A percentile compares a stretch with the other conserved stretches of the same genome.
Conservation (phyloP, 2,113 vertebrate genomes). For the Eupsittula cactorum region DNA sequence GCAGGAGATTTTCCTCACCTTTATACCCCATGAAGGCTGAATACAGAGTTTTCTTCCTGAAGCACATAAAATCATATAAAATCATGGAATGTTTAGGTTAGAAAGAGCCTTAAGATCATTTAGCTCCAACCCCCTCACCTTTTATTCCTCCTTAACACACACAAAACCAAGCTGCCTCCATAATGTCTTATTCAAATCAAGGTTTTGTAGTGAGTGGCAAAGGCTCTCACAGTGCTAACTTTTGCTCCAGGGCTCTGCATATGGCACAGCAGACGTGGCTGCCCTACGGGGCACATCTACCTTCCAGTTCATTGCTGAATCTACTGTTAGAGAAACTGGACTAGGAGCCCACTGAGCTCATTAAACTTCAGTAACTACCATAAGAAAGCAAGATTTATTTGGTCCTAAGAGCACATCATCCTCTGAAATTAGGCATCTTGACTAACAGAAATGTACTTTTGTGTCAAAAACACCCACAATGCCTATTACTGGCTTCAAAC, state of each 20-base stretch:
- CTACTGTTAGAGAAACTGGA: neutral
- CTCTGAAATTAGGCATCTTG: neutral
- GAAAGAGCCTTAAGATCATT: neutral
- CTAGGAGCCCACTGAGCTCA: neutral
- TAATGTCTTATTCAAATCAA: neutral
- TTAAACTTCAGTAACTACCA: neutral
- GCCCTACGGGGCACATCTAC: too few relatives aligned
- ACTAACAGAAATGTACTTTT: neutral
- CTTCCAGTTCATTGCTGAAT: neutral
- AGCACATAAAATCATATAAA: neutral
- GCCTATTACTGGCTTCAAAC: neutral
- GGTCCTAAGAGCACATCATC: neutral
- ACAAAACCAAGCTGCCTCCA: neutral
- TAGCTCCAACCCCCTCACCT: neutral
- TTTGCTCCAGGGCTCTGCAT: neutral
- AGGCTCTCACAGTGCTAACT: neutral
- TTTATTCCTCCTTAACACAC: neutral
- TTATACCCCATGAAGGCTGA: neutral
- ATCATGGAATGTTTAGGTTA: neutral
- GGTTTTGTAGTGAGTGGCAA: neutral
- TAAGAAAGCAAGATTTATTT: neutral
- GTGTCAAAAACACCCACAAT: neutral
- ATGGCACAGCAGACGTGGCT: neutral
- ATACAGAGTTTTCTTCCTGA: neutral
- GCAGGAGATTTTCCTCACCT: neutral